Evolutionary conservation across 1,140 invertebrate species (phyloP).

Genomic region (Drosophila pandora): DNA sequence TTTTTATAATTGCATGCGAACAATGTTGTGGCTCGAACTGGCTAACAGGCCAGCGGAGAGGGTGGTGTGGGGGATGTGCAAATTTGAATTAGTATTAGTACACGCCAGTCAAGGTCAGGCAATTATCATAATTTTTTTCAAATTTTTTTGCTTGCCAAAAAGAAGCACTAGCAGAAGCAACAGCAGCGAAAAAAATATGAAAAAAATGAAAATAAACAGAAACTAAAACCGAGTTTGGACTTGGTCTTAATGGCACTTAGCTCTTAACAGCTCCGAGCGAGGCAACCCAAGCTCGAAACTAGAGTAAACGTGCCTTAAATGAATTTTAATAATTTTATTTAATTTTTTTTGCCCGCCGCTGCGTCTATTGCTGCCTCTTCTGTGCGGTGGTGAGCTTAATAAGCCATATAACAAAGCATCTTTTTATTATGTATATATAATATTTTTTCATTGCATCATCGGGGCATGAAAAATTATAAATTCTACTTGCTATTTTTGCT

Average conservation of each 20-base stretch:
- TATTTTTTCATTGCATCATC: conserved; percentile 69
- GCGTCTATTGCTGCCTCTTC: conserved; percentile 9
- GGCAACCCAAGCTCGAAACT: conserved; percentile 54
- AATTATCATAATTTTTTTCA: conserved; percentile 74
- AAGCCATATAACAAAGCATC: conserved; percentile 59
- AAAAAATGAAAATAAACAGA: conserved; percentile 35
- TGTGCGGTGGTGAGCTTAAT: conserved; percentile 27
- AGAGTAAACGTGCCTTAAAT: conserved; percentile 79
- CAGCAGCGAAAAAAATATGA: conserved; percentile 16
- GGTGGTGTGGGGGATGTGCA: conserved; percentile 56
- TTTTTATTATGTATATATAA: conserved; percentile 51
- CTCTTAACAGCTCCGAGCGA: conserved; percentile 36
- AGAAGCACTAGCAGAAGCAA: conserved; percentile 43
- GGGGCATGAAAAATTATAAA: conserved; percentile 66
- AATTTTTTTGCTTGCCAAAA: conserved; percentile 38
- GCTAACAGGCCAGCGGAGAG: conserved; percentile 5
- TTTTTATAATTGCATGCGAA: conserved; percentile 76
- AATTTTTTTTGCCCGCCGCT: conserved; percentile 10
- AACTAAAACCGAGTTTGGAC: conserved; percentile 36
- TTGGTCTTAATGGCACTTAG: conserved; percentile 52
- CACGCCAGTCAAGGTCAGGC: conserved; percentile 72
- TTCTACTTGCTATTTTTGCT: conserved; percentile 78
- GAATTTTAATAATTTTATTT: conserved; percentile 59
- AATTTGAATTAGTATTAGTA: conserved; percentile 74
- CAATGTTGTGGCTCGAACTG: conserved; percentile 12